These are phyloP conservation scores for Diprion similis DNA, from an alignment of 1,140 invertebrate species.

Conservation along the genomic window DNA sequence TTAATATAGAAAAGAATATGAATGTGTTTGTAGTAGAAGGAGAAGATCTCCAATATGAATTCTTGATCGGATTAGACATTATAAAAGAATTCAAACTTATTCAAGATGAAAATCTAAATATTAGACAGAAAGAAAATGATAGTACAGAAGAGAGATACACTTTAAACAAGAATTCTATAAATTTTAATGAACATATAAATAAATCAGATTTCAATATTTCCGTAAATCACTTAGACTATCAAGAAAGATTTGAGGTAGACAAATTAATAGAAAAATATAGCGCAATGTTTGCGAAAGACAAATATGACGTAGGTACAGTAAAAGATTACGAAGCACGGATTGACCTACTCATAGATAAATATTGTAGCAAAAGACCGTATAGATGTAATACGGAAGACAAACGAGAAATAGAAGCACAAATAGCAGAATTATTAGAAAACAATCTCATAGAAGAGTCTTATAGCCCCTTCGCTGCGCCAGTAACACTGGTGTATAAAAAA, in stretches of 20 bases:
- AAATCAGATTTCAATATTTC: background rate
- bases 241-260: slow-evolving; percentile 9
- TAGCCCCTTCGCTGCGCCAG: slow-evolving; percentile 31
- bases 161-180: too few species aligned
- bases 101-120: slow-evolving; percentile 2
- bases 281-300: slow-evolving; percentile 22
- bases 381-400: slow-evolving; percentile 27
- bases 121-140: background rate
- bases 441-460: slow-evolving; percentile 32
- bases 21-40: slow-evolving; percentile 15
- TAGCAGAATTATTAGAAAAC: slow-evolving; percentile 25
- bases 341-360: slow-evolving; percentile 23
- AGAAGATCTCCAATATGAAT: slow-evolving; percentile 7
- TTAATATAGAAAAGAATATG: slow-evolving; percentile 16
- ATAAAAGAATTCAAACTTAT: slow-evolving; percentile 14
- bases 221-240: slow-evolving; percentile 6
- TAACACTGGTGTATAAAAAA: slow-evolving; percentile 29
- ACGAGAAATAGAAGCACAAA: slow-evolving; percentile 31
- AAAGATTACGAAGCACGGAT: slow-evolving; percentile 22
- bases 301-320: slow-evolving; percentile 25
- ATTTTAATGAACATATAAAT: slow-evolving; percentile 14
- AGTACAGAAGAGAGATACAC: background rate
- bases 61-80: slow-evolving; percentile 7
- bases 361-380: slow-evolving; percentile 24
- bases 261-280: slow-evolving; percentile 15